Evolutionary conservation across 2,797 vertebrate genomes (phyloP).

Genomic region (Lophotriccus pileatus): DNA sequence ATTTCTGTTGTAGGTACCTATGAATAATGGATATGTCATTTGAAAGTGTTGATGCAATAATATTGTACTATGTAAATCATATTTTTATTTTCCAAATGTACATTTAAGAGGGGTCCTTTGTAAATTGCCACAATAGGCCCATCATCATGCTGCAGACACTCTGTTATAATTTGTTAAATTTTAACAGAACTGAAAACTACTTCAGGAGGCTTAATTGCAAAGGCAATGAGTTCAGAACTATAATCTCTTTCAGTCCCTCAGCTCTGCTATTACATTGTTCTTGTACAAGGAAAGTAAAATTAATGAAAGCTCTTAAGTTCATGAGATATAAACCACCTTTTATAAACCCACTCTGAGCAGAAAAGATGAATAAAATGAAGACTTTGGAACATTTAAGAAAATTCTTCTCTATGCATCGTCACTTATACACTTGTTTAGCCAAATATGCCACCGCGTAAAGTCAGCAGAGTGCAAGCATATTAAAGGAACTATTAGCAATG

Average conservation of each 20-base stretch:
- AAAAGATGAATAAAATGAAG: background rate
- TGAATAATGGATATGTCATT: background rate
- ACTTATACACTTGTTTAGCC: background rate
- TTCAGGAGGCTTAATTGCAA: background rate
- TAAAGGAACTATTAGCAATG: background rate
- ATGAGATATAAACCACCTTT: background rate
- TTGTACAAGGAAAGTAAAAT: background rate
- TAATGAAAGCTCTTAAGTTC: background rate
- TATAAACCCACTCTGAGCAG: background rate
- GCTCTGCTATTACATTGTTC: background rate
- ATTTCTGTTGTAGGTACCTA: background rate
- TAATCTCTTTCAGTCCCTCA: background rate
- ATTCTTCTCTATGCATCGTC: background rate
- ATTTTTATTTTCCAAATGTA: slow-evolving; percentile 13
- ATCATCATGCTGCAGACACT: background rate
- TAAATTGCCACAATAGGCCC: background rate
- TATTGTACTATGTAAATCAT: background rate
- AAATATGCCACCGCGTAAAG: background rate
- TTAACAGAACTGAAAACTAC: background rate
- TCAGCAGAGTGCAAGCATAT: background rate
- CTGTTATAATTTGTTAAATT: background rate
- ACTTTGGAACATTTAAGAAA: background rate
- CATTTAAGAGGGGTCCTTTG: background rate
- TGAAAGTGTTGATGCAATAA: background rate
- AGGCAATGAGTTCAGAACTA: background rate